Percentiles rank a stretch among this genome's conserved stretches.
Conservation (phyloP, 1,140 invertebrate species). For the Diprion similis region DNA sequence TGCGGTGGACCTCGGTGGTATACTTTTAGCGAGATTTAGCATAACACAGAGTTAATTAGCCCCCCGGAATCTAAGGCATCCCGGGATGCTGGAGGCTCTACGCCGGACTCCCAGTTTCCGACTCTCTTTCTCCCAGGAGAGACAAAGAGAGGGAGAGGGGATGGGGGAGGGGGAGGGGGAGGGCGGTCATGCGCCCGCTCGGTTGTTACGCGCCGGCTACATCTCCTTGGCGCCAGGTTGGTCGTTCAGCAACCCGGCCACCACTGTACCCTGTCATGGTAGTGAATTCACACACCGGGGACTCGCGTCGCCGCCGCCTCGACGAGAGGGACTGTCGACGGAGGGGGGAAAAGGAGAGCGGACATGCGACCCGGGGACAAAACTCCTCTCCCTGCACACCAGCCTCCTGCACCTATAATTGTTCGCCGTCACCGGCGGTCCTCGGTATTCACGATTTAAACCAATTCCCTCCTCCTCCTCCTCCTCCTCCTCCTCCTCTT, state of each 20-base stretch:
- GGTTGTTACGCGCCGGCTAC: constrained; percentile 44
- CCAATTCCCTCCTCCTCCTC: background rate
- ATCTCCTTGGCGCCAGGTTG: constrained; percentile 55
- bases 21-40: constrained; percentile 52
- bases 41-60: constrained; percentile 57
- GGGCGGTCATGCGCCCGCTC: constrained; percentile 22
- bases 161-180: too few species aligned
- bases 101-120: constrained; percentile 7
- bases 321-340: constrained; percentile 10
- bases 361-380: constrained; percentile 11
- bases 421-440: background rate
- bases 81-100: constrained; percentile 18
- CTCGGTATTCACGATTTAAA: background rate
- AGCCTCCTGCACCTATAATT: background rate
- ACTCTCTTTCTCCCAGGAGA: background rate
- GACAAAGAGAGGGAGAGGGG: background rate
- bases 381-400: background rate
- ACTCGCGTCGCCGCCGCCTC: constrained; percentile 40
- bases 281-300: constrained; percentile 43
- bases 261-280: constrained; percentile 4
- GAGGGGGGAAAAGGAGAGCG: constrained; percentile 14
- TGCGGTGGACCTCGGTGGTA: constrained; percentile 12
- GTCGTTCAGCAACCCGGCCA: constrained; percentile 36
- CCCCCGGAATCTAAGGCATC: constrained; percentile 52
- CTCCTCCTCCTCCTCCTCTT: background rate